phyloP scores from a whole-genome alignment of 2,888 invertebrate species.

The Volucella bombylans region DNA sequence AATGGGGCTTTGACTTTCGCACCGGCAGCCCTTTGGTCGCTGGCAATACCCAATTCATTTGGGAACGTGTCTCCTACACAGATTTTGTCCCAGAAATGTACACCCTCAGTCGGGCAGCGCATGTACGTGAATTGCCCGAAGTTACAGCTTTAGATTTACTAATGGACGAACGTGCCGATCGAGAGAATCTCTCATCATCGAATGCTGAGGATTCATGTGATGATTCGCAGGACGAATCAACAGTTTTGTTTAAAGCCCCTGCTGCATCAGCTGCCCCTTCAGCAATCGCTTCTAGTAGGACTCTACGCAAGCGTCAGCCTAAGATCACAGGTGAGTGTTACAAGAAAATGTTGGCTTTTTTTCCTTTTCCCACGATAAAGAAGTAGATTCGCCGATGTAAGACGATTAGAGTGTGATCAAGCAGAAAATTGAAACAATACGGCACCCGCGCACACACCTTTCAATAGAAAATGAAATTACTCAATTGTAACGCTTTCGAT shows the following conservation, averaged over 20 bases:
- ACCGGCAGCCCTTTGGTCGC: constrained; percentile 78
- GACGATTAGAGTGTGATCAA: constrained; percentile 39
- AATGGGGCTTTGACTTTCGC: constrained; percentile 82
- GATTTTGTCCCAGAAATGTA: constrained; percentile 82
- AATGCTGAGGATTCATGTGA: constrained; percentile 78
- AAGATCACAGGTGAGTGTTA: constrained; percentile 82
- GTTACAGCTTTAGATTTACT: constrained; percentile 77
- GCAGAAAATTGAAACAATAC: constrained; percentile 60
- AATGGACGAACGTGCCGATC: constrained; percentile 80
- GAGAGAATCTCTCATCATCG: constrained; percentile 77
- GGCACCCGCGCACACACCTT: constrained; percentile 34
- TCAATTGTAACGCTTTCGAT: constrained; percentile 55
- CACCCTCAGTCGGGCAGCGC: constrained; percentile 82
- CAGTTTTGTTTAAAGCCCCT: constrained; percentile 77
- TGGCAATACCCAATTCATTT: constrained; percentile 78
- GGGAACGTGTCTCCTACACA: constrained; percentile 81
- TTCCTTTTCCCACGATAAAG: constrained; percentile 17
- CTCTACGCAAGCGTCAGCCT: constrained; percentile 79
- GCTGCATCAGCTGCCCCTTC: constrained; percentile 67
- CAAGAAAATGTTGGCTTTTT: constrained; percentile 15
- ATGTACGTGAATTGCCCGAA: constrained; percentile 77
- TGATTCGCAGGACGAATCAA: constrained; percentile 80
- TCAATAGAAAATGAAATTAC: constrained; percentile 43
- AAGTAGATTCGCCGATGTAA: constrained; percentile 4
- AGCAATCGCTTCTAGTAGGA: constrained; percentile 72